Evolutionary conservation across 2,888 invertebrate species (phyloP), one percentile per base, ranked within the genome.

Genomic region (Apotomis betuletana): DNA sequence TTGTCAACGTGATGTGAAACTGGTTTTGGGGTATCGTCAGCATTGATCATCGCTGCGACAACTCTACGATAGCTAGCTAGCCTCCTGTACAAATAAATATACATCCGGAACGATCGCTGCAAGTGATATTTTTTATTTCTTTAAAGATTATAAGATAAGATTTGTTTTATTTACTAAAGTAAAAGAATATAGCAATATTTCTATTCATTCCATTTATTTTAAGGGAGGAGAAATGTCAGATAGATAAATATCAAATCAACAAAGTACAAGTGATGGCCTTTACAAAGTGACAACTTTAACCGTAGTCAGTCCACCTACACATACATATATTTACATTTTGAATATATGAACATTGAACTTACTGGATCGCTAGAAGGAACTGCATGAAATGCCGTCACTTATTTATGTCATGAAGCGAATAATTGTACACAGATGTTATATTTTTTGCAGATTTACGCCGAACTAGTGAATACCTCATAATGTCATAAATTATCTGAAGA

Each of bases 231-330:
- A 68, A 74, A 75, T 72, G 76, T 81, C 83, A 80, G 77, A 79
- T 85, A 84, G 78, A 71, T 81, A 77, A 80, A 85, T 80, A 81
- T 82, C 81, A 80, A 86, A 86, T 80, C 80, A 84, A 84, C 81
- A 88, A 84, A 92, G 91, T 92, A 92, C 92, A 92, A 92, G 87
- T 83, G 85, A 90, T 85, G 89, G 91, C 92, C 91, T 91, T 91
- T 85, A 83, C 81, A 78, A 86, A 83, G 81, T 81, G 86, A 84
- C 85, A 63, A 82, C 86, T 83, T 80, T 82, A 83, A 84, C 87
- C 87, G 83, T 82, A 85, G 83, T 82, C 77, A 81, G 78, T 85
- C 77, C 82, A 81, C 81, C 81, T 82, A 82, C 80, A 80, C 81
- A 81, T 81, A 79, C 82, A 81, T 81, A 79, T 81, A 81, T 81